Percentiles rank a stretch among this genome's conserved stretches.
These are phyloP conservation scores for Toxotes chatareus DNA, from an alignment of 2,113 vertebrate species.

Conservation along the genomic window DNA sequence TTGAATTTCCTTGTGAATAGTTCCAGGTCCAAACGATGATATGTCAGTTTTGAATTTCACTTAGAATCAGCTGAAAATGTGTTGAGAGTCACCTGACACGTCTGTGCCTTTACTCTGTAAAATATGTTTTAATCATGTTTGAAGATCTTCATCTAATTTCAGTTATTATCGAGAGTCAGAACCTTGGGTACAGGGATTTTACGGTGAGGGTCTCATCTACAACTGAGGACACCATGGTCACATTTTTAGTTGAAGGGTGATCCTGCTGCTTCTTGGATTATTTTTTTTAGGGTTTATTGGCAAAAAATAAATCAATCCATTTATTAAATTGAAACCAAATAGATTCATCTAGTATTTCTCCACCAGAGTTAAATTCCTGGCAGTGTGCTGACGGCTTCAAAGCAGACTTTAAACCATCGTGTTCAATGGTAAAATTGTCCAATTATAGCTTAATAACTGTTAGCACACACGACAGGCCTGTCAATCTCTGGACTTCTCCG, in stretches of 20 bases:
- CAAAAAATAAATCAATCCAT: not conserved
- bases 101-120: not conserved
- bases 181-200: not conserved
- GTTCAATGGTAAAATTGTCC: not conserved
- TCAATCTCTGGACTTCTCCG: not conserved
- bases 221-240: not conserved
- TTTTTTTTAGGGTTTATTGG: not conserved
- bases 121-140: not conserved
- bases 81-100: not conserved
- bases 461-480: constrained; percentile 1
- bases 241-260: not conserved
- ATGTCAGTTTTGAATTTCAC: not conserved
- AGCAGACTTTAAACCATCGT: not conserved
- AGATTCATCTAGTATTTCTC: not conserved
- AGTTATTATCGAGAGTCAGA: not conserved
- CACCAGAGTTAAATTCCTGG: not conserved
- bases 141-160: not conserved
- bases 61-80: not conserved
- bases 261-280: not conserved
- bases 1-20: not conserved
- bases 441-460: constrained; percentile 1
- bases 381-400: not conserved
- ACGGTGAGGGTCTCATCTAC: too few species aligned
- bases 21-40: not conserved
- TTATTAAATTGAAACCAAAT: not conserved